These are phyloP conservation scores for Neoniphon sammara DNA, from an alignment of 2,797 vertebrate species.

Conservation along the genomic window DNA sequence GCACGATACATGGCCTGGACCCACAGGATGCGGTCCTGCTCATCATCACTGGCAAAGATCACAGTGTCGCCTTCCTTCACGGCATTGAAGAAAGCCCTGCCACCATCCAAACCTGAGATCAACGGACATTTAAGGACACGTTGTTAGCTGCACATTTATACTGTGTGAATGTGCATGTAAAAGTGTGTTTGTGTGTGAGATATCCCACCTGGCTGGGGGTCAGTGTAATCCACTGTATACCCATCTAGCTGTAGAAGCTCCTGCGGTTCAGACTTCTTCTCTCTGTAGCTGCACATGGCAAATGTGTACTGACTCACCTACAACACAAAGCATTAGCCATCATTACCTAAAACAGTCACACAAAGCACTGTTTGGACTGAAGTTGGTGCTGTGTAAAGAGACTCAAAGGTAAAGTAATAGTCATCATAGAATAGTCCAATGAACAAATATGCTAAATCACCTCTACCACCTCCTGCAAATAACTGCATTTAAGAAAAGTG, in stretches of 20 bases:
- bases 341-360: slow-evolving; percentile 9
- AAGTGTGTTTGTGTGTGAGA: background rate
- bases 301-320: slow-evolving; percentile 99
- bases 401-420: no score
- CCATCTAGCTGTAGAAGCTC: slow-evolving; percentile 97
- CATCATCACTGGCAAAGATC: slow-evolving; percentile 98
- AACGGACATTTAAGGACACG: background rate
- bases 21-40: slow-evolving; percentile 99
- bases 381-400: background rate
- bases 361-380: no score
- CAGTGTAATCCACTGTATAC: slow-evolving; percentile 99
- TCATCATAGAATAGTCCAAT: no score
- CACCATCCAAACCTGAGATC: slow-evolving; percentile 94
- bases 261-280: slow-evolving; percentile 99
- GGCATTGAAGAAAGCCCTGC: slow-evolving; percentile 98
- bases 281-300: slow-evolving; percentile 99
- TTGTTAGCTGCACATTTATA: no score
- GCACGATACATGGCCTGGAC: slow-evolving; percentile 99
- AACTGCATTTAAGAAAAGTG: slow-evolving; percentile 3
- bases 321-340: slow-evolving; percentile 59
- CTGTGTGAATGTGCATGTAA: no score
- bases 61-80: slow-evolving; percentile 99
- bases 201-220: slow-evolving; percentile 94
- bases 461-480: no score
- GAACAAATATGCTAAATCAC: no score